phyloP scores from a whole-genome alignment of 23 tunicate genomes.

The Pegea sp. region DNA sequence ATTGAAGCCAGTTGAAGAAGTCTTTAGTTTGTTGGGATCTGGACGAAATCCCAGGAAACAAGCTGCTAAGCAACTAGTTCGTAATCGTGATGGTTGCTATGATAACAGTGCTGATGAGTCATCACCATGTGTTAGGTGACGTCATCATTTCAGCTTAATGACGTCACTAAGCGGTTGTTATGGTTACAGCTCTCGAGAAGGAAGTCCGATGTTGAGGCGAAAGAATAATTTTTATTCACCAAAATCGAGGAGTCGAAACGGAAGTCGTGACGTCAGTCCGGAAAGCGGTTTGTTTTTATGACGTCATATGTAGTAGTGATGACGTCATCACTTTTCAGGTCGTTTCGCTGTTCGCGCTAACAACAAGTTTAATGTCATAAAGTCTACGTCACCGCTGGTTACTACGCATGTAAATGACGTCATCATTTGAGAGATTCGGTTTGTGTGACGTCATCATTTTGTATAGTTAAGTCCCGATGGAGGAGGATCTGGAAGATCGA shows the following conservation, averaged over 20 bases:
- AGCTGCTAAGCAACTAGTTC: conserved; percentile 11
- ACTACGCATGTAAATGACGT: no score
- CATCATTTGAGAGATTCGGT: no score
- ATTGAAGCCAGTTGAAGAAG: conserved; percentile 53
- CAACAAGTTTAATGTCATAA: not conserved
- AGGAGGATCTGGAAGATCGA: conserved; percentile 19
- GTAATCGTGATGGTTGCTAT: conserved; percentile 26
- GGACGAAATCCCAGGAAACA: conserved; percentile 83
- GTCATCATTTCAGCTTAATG: no score
- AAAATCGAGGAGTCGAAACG: conserved; percentile 37
- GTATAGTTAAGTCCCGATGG: conserved; percentile 37
- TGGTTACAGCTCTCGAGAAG: conserved; percentile 76
- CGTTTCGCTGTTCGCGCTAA: no score
- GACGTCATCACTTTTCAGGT: no score
- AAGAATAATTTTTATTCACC: no score
- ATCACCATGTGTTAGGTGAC: conserved; percentile 21
- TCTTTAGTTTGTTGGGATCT: conserved; percentile 81
- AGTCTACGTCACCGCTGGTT: conserved; percentile 41
- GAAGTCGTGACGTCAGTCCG: conserved; percentile 79
- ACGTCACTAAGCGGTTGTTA: no score
- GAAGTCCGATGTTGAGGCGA: conserved; percentile 78
- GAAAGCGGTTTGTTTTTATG: no score
- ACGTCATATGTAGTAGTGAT: no score
- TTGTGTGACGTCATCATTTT: not conserved
- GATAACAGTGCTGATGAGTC: conserved; percentile 70